These are phyloP conservation scores for Aporophyla lueneburgensis DNA, from an alignment of 2,888 invertebrate genomes.

Conservation along the genomic window DNA sequence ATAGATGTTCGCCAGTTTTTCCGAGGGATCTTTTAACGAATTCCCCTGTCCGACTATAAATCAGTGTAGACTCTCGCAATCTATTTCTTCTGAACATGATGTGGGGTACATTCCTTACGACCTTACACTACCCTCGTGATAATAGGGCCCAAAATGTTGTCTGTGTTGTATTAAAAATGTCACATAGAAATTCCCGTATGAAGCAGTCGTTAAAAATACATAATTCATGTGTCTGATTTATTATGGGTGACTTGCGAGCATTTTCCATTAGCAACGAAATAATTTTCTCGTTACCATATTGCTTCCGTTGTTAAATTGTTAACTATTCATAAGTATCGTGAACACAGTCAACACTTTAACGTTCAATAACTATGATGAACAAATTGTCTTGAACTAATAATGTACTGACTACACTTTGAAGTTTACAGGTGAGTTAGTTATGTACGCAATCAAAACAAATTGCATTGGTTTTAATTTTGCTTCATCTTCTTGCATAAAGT, in stretches of 20 bases:
- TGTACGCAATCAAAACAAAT: neutral
- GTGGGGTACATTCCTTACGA: slow-evolving; percentile 57
- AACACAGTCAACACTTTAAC: neutral
- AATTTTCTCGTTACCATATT: slow-evolving; percentile 24
- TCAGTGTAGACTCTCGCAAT: slow-evolving; percentile 76
- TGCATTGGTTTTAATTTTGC: neutral
- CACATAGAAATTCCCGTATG: slow-evolving; percentile 34
- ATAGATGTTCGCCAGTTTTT: slow-evolving; percentile 70
- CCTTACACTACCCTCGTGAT: slow-evolving; percentile 55
- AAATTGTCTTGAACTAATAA: slow-evolving; percentile 8
- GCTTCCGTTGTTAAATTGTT: slow-evolving; percentile 33
- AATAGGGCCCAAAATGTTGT: slow-evolving; percentile 47
- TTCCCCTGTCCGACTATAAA: slow-evolving; percentile 76
- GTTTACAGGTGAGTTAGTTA: slow-evolving; percentile 9
- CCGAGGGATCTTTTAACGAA: slow-evolving; percentile 67
- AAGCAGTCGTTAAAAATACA: slow-evolving; percentile 65
- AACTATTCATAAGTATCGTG: slow-evolving; percentile 37
- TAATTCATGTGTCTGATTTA: slow-evolving; percentile 56
- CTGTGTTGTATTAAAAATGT: slow-evolving; percentile 54
- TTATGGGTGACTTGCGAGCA: slow-evolving; percentile 27
- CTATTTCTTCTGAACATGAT: slow-evolving; percentile 76
- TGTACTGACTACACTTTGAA: slow-evolving; percentile 4
- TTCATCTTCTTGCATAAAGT: slow-evolving; percentile 7
- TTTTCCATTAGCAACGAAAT: slow-evolving; percentile 44
- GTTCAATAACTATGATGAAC: neutral